These are phyloP conservation scores for Smutsia gigantea DNA, from an alignment of 2,797 vertebrate genomes.

Conservation along the genomic window DNA sequence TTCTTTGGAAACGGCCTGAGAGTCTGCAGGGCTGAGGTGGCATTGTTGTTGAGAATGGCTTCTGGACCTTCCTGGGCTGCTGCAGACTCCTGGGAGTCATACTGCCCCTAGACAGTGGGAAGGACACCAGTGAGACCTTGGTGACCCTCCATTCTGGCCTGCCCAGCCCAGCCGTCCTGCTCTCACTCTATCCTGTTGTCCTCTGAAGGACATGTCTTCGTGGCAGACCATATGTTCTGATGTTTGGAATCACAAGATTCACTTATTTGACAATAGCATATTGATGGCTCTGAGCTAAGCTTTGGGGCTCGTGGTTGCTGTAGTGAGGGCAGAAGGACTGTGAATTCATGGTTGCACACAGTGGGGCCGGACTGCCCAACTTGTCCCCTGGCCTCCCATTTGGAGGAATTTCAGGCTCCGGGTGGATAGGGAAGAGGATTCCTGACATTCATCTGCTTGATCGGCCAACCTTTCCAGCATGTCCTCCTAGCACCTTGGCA, in stretches of 20 bases:
- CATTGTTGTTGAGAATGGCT: background rate
- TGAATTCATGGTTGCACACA: background rate
- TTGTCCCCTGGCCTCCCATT: too few relatives aligned
- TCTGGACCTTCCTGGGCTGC: background rate
- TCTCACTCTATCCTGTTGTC: background rate
- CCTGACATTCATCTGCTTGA: background rate
- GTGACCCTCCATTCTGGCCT: background rate
- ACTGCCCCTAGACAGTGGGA: background rate
- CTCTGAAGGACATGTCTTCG: background rate
- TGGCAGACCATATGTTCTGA: background rate
- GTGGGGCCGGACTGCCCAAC: background rate
- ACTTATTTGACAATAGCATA: accelerated
- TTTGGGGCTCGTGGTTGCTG: background rate
- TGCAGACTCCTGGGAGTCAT: background rate
- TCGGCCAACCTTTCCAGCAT: background rate
- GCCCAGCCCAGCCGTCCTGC: background rate
- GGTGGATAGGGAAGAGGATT: background rate
- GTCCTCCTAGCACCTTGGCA: background rate
- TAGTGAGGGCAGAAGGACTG: background rate
- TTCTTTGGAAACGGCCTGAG: background rate
- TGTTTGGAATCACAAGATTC: background rate
- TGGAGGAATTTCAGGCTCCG: background rate
- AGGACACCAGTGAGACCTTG: background rate
- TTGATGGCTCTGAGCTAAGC: background rate
- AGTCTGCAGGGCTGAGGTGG: background rate